A percentile compares a stretch with the other conserved stretches of the same genome.
phyloP scores from a whole-genome alignment of 2,797 vertebrate genomes.

The Botia almorhae region DNA sequence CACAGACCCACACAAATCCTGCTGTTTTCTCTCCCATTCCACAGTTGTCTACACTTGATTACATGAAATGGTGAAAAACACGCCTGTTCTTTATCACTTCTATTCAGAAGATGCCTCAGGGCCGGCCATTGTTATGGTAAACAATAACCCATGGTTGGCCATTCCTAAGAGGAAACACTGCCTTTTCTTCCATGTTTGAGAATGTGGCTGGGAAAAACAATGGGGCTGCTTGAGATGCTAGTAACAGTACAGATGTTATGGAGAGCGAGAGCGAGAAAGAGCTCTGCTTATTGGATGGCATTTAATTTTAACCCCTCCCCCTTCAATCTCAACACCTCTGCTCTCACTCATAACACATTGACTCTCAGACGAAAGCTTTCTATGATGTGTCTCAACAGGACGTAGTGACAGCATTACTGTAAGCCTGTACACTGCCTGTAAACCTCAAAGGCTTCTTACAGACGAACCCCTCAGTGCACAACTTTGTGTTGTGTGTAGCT shows the following conservation, averaged over 20 bases:
- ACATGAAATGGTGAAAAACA: not conserved
- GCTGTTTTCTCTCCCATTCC: not conserved
- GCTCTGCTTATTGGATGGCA: constrained; percentile 15
- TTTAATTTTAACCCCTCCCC: constrained; percentile 44
- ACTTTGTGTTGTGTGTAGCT: constrained; percentile 1
- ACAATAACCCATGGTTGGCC: not conserved
- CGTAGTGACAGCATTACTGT: constrained; percentile 8
- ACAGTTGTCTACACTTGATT: not conserved
- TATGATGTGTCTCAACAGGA: constrained; percentile 38
- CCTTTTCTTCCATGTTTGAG: constrained; percentile 30
- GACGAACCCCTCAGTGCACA: constrained; percentile 13
- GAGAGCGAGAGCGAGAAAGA: constrained; percentile 12
- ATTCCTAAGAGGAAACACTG: constrained; percentile 10
- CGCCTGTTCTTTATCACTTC: not conserved
- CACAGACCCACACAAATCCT: not conserved
- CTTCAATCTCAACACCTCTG: constrained; percentile 44
- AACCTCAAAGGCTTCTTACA: constrained; percentile 18
- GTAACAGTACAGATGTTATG: constrained; percentile 50
- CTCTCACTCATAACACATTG: constrained; percentile 48
- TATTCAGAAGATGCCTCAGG: not conserved
- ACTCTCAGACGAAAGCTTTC: constrained; percentile 16
- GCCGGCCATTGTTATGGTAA: constrained; percentile 1
- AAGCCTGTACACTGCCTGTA: constrained; percentile 3
- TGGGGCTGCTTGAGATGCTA: constrained; percentile 55
- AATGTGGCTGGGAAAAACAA: constrained; percentile 44